phyloP scores from a whole-genome alignment of 2,888 invertebrate species.

The Drymonia ruficornis region DNA sequence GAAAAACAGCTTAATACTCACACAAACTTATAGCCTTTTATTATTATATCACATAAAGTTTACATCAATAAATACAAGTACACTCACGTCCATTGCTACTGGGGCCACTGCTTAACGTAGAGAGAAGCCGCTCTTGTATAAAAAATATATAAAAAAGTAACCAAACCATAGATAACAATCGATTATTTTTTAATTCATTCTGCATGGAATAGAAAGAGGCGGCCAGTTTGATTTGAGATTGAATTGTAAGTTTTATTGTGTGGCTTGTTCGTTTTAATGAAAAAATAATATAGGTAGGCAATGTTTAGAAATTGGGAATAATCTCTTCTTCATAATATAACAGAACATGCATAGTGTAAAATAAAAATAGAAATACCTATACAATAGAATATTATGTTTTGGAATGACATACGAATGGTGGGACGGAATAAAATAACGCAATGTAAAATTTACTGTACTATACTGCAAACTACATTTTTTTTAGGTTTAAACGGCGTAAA shows the following conservation, averaged over 20 bases:
- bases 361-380: not conserved
- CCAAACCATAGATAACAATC: constrained; percentile 44
- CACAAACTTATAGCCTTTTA: constrained; percentile 69
- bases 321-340: not conserved
- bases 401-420: not conserved
- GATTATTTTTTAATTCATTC: constrained; percentile 41
- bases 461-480: constrained; percentile 10
- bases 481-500: not conserved
- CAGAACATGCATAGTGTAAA: not conserved
- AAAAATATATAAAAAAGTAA: constrained; percentile 39
- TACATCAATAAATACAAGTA: constrained; percentile 64
- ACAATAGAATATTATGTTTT: not conserved
- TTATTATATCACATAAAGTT: constrained; percentile 75
- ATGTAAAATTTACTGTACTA: not conserved
- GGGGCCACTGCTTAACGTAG: constrained; percentile 56
- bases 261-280: constrained; percentile 64
- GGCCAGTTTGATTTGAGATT: constrained; percentile 63
- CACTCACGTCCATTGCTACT: constrained; percentile 51
- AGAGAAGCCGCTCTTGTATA: constrained; percentile 51
- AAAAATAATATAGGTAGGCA: constrained; percentile 10
- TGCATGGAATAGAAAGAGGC: constrained; percentile 52
- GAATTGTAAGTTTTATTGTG: constrained; percentile 38
- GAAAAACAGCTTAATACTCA: constrained; percentile 48
- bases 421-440: constrained; percentile 1
- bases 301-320: not conserved